Percentiles rank a stretch among this genome's conserved stretches.
phyloP scores from a whole-genome alignment of 2,797 vertebrate genomes.

The Mormyrus proboscirostris region DNA sequence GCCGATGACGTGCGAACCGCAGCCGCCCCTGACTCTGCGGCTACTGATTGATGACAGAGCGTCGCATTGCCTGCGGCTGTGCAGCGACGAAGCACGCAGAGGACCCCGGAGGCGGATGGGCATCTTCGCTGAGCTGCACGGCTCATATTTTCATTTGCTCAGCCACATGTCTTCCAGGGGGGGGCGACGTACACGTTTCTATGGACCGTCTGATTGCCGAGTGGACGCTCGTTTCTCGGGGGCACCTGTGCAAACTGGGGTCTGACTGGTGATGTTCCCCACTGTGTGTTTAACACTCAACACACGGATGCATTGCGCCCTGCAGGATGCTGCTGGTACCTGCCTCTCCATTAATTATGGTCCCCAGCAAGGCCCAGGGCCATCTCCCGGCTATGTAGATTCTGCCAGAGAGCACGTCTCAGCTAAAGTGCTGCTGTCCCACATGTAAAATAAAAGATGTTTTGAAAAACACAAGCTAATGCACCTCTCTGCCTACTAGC shows the following conservation, averaged over 20 bases:
- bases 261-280: background rate
- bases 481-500: background rate
- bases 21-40: background rate
- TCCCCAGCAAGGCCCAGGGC: slow-evolving; percentile 2
- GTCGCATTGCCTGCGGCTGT: background rate
- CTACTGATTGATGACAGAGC: background rate
- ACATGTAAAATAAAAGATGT: background rate
- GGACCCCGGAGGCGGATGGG: background rate
- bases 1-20: background rate
- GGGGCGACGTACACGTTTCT: background rate
- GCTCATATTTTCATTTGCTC: background rate
- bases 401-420: background rate
- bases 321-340: background rate
- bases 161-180: background rate
- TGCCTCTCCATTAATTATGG: slow-evolving; percentile 28
- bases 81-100: background rate
- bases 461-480: background rate
- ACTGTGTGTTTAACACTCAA: background rate
- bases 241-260: background rate
- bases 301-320: background rate
- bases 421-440: background rate
- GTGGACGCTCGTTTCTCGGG: background rate
- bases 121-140: background rate
- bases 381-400: background rate
- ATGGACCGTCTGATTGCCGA: background rate